These are phyloP conservation scores for Acanthurus leucopareius DNA, from an alignment of 2,797 vertebrate genomes.

Conservation along the genomic window DNA sequence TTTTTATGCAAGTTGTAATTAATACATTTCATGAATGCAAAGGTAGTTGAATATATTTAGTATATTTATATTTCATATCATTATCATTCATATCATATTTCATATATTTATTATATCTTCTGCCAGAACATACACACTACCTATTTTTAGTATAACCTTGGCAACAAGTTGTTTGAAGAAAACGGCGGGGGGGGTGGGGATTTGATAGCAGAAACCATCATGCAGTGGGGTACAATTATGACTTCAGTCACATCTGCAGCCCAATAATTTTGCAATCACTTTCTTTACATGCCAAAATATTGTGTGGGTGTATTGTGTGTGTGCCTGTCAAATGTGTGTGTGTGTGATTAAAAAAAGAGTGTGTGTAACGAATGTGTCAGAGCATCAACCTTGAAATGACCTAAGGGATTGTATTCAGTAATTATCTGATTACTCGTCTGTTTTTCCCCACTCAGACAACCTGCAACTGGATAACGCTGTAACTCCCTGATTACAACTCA, in stretches of 20 bases:
- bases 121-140: background rate
- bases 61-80: background rate
- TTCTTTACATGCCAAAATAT: background rate
- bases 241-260: background rate
- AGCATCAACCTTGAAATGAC: constrained; percentile 68
- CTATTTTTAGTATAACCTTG: background rate
- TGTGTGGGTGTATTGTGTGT: background rate
- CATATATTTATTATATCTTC: no score
- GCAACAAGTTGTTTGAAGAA: background rate
- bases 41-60: background rate
- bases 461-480: constrained; percentile 71
- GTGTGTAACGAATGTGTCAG: constrained; percentile 29
- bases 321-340: constrained; percentile 18
- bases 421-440: constrained; percentile 79
- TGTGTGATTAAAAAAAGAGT: constrained; percentile 8
- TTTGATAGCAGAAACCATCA: background rate
- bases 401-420: constrained; percentile 73
- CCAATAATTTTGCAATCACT: background rate
- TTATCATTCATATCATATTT: no score
- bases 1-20: background rate
- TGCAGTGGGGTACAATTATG: constrained; percentile 5
- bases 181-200: background rate
- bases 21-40: no score
- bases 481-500: constrained; percentile 75
- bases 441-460: constrained; percentile 60